A percentile compares a stretch with the other conserved stretches of the same genome.
phyloP scores from a whole-genome alignment of 1,140 invertebrate species.

The Diorhabda elongata region DNA sequence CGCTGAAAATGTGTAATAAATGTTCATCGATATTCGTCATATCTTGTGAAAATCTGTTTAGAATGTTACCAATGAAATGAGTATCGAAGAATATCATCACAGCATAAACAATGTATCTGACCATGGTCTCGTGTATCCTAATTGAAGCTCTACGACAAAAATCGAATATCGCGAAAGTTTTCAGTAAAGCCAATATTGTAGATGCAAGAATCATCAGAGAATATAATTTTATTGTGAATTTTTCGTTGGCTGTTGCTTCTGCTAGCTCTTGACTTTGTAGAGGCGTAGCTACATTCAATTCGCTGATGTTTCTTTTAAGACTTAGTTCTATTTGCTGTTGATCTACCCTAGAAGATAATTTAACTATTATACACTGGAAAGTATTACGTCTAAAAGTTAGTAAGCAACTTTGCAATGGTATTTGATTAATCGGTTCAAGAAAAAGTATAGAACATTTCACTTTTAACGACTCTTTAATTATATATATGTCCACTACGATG shows the following conservation, averaged over 20 bases:
- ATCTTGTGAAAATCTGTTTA: slow-evolving; percentile 41
- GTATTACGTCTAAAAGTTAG: no score
- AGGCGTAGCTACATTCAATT: background rate
- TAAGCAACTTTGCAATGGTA: no score
- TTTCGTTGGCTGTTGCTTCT: slow-evolving; percentile 9
- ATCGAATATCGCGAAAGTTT: slow-evolving; percentile 26
- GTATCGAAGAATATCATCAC: slow-evolving; percentile 40
- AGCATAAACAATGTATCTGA: slow-evolving; percentile 31
- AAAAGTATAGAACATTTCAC: no score
- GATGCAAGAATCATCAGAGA: slow-evolving; percentile 24
- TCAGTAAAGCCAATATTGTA: slow-evolving; percentile 25
- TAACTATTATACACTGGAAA: no score
- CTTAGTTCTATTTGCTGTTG: slow-evolving; percentile 21
- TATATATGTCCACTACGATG: no score
- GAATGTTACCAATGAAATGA: slow-evolving; percentile 39
- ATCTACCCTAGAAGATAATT: slow-evolving; percentile 23
- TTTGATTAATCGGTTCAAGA: no score
- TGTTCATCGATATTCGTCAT: slow-evolving; percentile 36
- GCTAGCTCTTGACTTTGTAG: background rate
- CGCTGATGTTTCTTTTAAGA: slow-evolving; percentile 5
- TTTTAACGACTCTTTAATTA: no score
- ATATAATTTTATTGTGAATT: slow-evolving; percentile 23
- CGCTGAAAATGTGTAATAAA: slow-evolving; percentile 30
- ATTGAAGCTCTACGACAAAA: slow-evolving; percentile 31
- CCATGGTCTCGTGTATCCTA: slow-evolving; percentile 36